Conservation (phyloP, 2,113 vertebrate species). For the Cromileptes altivelis region DNA sequence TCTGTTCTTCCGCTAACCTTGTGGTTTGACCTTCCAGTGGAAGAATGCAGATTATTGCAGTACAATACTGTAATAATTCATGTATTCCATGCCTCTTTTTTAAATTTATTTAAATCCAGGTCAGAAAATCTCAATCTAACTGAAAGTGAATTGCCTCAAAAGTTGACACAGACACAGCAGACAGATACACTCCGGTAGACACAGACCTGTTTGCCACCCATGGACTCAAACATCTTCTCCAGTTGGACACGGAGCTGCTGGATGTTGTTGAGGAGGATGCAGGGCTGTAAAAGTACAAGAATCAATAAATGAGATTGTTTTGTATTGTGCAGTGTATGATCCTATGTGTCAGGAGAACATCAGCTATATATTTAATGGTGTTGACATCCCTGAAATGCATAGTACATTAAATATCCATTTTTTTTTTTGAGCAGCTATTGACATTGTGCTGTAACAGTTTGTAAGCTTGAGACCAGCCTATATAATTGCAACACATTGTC, state of each 20-base stretch:
- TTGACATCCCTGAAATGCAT: conserved; percentile 2
- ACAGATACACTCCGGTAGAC: background rate
- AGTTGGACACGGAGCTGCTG: conserved; percentile 96
- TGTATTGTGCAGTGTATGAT: background rate
- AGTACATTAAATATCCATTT: background rate
- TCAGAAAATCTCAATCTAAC: background rate
- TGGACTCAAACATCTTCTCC: conserved; percentile 99
- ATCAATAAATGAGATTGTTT: background rate
- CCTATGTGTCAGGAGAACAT: background rate
- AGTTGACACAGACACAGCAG: background rate
- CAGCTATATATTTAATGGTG: background rate
- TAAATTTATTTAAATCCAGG: background rate
- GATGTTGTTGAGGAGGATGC: conserved; percentile 98
- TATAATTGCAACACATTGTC: conserved; percentile 29
- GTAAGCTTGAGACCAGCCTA: background rate
- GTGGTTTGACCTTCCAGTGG: background rate
- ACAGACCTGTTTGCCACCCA: conserved; percentile 97
- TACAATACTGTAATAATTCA: conserved; percentile 5
- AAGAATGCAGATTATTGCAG: background rate
- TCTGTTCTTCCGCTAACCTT: background rate
- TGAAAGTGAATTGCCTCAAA: conserved; percentile 50
- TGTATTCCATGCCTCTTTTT: background rate
- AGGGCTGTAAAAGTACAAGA: conserved; percentile 86
- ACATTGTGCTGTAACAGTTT: background rate
- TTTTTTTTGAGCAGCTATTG: background rate